phyloP scores from a whole-genome alignment of 2,888 invertebrate genomes.

The Xestoiulus laeticollis region DNA sequence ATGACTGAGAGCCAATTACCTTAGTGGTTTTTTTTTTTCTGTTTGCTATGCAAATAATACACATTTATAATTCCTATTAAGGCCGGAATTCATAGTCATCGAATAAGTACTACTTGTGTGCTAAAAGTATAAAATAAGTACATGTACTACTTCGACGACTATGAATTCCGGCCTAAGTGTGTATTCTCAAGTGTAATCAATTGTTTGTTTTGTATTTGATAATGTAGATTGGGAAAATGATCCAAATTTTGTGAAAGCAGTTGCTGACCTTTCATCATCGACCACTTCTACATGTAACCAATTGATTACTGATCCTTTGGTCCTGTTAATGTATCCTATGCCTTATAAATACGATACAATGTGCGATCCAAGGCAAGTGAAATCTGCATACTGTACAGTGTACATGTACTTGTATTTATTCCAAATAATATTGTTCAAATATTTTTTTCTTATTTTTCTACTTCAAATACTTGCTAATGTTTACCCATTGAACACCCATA shows the following conservation, averaged over 20 bases:
- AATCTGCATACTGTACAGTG: no score
- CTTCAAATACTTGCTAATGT: no score
- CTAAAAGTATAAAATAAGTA: no score
- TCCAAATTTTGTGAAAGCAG: neutral
- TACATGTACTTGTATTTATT: neutral
- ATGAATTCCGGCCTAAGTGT: neutral
- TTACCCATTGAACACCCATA: no score
- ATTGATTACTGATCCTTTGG: neutral
- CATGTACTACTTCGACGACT: no score
- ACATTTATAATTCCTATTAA: neutral
- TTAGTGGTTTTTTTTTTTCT: no score
- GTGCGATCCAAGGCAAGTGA: neutral
- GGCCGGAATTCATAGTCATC: no score
- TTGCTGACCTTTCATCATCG: neutral
- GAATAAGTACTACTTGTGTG: no score
- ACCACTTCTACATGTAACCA: neutral
- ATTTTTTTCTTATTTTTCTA: no score
- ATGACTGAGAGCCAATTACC: no score
- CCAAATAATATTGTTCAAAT: no score
- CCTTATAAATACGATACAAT: neutral
- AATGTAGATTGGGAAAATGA: neutral
- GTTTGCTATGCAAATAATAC: no score
- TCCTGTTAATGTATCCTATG: neutral
- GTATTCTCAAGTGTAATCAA: neutral
- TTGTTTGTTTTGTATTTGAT: neutral